Evolutionary conservation across 1,140 invertebrate species (phyloP), one percentile per base, ranked within the genome.

Genomic region (Euglossa dilemma): DNA sequence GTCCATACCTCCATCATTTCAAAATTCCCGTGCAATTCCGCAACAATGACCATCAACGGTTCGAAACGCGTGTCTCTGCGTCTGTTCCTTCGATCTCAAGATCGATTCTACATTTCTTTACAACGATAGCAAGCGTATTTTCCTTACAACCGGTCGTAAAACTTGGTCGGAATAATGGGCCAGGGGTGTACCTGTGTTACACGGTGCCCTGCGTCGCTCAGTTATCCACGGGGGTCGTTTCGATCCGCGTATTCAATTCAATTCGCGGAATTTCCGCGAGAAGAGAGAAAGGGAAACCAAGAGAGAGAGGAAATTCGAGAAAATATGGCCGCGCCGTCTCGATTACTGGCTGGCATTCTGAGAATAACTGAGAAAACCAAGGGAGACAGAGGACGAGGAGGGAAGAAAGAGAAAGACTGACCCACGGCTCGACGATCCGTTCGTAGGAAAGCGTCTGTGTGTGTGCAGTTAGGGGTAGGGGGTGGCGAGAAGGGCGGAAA

Each of bases 401-500:
- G 20, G 20, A 45, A 52, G n/a, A 69, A 20, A 69, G 67, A 69
- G 47, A 50, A 12, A 50, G 36, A 23, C 70, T 71, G 36, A 77
- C 85, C 45, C 9, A 6, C 6, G 73, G n/a, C 23, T 45, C 12
- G 9, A 64, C 47, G 66, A 69, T 69, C 59, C 80, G 81, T 81
- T 81, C 69, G 74, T 23, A 36, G 16, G 18, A 36, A 18, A 85
- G 85, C 82, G 85, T 6, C 57, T 59, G 20, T 79, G 61, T 28
- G n/a, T 81, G 61, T 43, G 74, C 73, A 84, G 76, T 80, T 36
- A 73, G 82, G 77, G 86, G 83, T 4, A 52, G 61, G 71, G 81
- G 59, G 63, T 79, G 85, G 63, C 36, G 63, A 77, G 76, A 87
- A 88, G 87, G 83, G 86, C 86, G 87, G 89, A 86, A 92, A 93